Evolutionary conservation across 2,888 invertebrate species (phyloP), one percentile per base, ranked within the genome.

Genomic region (Caenorhabditis sp.): DNA sequence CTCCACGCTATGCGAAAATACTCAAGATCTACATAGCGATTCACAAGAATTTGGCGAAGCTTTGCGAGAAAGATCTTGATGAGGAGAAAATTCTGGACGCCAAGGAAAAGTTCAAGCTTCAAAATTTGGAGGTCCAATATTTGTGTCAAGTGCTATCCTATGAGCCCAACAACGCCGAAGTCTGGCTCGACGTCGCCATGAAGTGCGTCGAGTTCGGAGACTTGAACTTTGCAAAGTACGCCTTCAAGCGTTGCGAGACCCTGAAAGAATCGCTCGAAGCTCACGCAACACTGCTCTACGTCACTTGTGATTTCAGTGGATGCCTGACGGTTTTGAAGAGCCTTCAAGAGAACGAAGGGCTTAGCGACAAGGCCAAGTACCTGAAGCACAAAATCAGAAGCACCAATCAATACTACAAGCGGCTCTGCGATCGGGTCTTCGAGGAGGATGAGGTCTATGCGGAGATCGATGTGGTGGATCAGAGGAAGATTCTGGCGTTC

Each of bases 31-130:
- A 84, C 49, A 80, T 86, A 12, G 86, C 82, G 2, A 61, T 75
- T 38, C 86, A 88, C 38, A 87, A 86, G 51, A 88, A 88, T 66
- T 72, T 88, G 28, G 87, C 86, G 2, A 70, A 44, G 14, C 7
- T 87, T 4, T 54, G 54, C 4, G 68, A 68, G 8, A 68, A 68
- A 24, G 61, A 44, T n/a, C 14, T 47, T 14, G 49, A 66, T 28
- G 12, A 16, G 12, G 19, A 66, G 5, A 16, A 19, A 6, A 38
- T 38, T 10, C 12, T 38, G 12, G 38, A 12, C 12, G 61, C 38
- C 16, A 41, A 61, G 14, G 61, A 61, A 3, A 41, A 10, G 12
- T 3, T 8, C 16, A 68, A 84, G 16, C 28, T 44, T 10, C 80
- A 82, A 10, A 75, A 82, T 16, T 64, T 70, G 16, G 75, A 85